These are phyloP conservation scores for Helostoma temminkii DNA, from an alignment of 2,797 vertebrate species.

Conservation along the genomic window DNA sequence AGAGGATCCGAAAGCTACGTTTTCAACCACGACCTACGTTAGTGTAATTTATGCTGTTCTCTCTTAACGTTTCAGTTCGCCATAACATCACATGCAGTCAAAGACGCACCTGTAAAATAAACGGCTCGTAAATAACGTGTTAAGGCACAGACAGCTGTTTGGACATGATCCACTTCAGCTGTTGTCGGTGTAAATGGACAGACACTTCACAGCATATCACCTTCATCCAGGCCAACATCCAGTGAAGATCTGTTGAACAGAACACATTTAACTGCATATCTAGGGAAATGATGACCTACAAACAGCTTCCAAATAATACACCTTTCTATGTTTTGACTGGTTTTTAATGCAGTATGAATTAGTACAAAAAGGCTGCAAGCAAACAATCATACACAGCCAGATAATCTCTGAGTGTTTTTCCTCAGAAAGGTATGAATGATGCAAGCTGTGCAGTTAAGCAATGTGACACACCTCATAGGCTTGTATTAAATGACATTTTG, in stretches of 20 bases:
- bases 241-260: slow-evolving; percentile 5
- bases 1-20: slow-evolving; percentile 55
- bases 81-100: slow-evolving; percentile 1
- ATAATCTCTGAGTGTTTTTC: not conserved
- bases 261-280: slow-evolving; percentile 6
- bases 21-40: slow-evolving; percentile 14
- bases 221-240: not conserved
- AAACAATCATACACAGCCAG: no score
- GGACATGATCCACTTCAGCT: not conserved
- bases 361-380: not conserved
- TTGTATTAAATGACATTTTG: not conserved
- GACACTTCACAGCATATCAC: not conserved
- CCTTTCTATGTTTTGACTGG: not conserved
- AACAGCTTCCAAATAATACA: not conserved
- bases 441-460: not conserved
- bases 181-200: slow-evolving; percentile 2
- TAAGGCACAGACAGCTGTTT: slow-evolving; percentile 10
- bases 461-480: not conserved
- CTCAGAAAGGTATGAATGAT: not conserved
- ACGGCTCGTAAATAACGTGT: slow-evolving; percentile 14
- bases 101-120: not conserved
- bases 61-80: not conserved
- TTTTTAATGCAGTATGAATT: not conserved
- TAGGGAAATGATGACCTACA: not conserved
- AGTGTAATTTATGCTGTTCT: slow-evolving; percentile 3